These are phyloP conservation scores for Nettapus auritus DNA, from an alignment of 2,113 vertebrate species.

Conservation along the genomic window DNA sequence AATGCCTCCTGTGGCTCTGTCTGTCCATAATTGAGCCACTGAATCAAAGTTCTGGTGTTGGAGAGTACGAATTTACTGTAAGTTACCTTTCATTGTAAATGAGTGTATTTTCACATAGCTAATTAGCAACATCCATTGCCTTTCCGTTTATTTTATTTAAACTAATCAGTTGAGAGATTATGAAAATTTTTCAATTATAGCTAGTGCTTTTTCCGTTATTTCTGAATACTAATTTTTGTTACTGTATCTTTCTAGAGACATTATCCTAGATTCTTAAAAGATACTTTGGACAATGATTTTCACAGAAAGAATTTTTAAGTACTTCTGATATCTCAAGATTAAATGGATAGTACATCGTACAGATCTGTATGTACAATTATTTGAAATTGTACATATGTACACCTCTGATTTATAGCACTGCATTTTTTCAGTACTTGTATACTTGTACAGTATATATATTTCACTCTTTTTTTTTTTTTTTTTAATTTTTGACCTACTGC, in stretches of 20 bases:
- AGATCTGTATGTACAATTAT: too few species aligned
- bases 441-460: not conserved
- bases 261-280: not conserved
- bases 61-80: not conserved
- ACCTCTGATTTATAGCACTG: not conserved
- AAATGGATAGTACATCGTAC: too few species aligned
- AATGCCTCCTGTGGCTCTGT: not conserved
- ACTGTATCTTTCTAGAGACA: not conserved
- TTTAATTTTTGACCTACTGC: not conserved
- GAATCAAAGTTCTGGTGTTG: rapidly evolving
- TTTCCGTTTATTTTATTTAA: not conserved
- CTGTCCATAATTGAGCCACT: not conserved
- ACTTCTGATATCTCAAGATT: not conserved
- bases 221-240: not conserved
- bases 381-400: too few species aligned
- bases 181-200: not conserved
- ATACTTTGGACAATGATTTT: not conserved
- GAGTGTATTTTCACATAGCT: not conserved
- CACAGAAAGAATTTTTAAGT: not conserved
- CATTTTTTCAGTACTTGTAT: not conserved
- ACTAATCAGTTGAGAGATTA: not conserved
- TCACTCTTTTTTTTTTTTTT: not conserved
- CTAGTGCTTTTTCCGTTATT: not conserved
- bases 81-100: not conserved
- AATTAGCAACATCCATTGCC: not conserved